Base-by-base conservation (phyloP, 2,888 invertebrate genomes). In the Furcula furcula region DNA sequence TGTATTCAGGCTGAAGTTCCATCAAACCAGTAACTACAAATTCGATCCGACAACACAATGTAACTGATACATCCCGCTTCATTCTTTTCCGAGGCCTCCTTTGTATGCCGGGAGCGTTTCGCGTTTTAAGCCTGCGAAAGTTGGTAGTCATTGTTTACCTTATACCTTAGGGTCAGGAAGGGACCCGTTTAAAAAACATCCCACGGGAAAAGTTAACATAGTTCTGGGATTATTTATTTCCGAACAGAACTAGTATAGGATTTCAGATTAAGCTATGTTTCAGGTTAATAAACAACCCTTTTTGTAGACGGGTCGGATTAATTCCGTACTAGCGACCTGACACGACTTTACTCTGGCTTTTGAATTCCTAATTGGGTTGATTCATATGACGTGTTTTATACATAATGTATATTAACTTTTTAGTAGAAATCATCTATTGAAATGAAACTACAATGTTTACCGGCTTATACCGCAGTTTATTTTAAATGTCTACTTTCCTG, bases 121-220 rank as follows among this genome's bases (percentile, higher is more conserved):
- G 37, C 47, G 39, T 55, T 47, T 58, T 58, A 55, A 58, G 55
- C 35, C 10, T 27, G 59, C 38, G 38, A 55, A 39, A 48, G 55
- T 55, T 55, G 37, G 51, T 47, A 55, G 51, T 47, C 55, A 52
- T 58, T 58, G 55, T 55, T 55, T 55, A 55, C 61, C 55, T 63
- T 55, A 48, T 51, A 51, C 50, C 51, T 55, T 55, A 53, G 48
- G 63, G 53, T 55, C 65, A 56, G 63, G 47, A 62, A 63, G 55
- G 63, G 63, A 61, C 64, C 43, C 45, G 54, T 63, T 66, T 65
- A 58, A 51, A 51, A 54, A 28, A 28, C 18, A 60, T 46, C 48
- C 52, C 48, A 46, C 49, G 51, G 55, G 47, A 57, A 55, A 7
- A 7, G 26, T 28, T 28, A 11, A 28, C 28, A 28, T 28, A 28